These are phyloP conservation scores for Drosophila nigrodunni DNA, from an alignment of 1,140 invertebrate species.

Conservation along the genomic window DNA sequence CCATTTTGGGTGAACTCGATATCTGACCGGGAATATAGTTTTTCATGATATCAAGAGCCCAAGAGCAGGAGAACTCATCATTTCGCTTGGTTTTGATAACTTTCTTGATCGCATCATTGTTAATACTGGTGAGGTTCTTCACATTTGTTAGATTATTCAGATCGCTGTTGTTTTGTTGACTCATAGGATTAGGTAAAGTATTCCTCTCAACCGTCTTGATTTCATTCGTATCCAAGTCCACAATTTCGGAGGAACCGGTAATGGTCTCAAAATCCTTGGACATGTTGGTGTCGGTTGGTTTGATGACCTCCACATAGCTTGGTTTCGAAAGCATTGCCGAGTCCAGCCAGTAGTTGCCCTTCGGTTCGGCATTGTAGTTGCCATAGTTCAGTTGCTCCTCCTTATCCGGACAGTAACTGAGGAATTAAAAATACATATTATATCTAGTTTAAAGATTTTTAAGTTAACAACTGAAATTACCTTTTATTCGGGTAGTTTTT, in stretches of 20 bases:
- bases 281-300: slow-evolving; percentile 61
- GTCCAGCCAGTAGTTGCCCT: slow-evolving; percentile 73
- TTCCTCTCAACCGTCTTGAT: slow-evolving; percentile 86
- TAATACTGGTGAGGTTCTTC: slow-evolving; percentile 48
- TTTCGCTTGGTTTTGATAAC: slow-evolving; percentile 85
- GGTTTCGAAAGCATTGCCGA: slow-evolving; percentile 69
- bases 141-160: slow-evolving; percentile 30
- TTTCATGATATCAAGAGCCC: slow-evolving; percentile 94
- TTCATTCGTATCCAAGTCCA: slow-evolving; percentile 87
- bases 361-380: slow-evolving; percentile 48
- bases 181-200: slow-evolving; percentile 62
- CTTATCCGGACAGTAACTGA: slow-evolving; percentile 54
- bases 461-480: not conserved
- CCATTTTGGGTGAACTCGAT: slow-evolving; percentile 98
- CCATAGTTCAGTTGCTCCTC: slow-evolving; percentile 56
- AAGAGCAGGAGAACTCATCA: slow-evolving; percentile 93
- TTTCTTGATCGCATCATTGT: slow-evolving; percentile 58
- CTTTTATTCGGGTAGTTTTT: slow-evolving; percentile 36
- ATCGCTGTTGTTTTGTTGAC: slow-evolving; percentile 47
- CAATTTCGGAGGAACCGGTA: slow-evolving; percentile 85
- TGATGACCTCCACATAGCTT: slow-evolving; percentile 66
- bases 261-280: slow-evolving; percentile 65
- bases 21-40: slow-evolving; percentile 95
- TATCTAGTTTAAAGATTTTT: not conserved
- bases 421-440: not conserved